Conservation (phyloP, 2,888 invertebrate species). For the Spatulosminthurus flaviceps region DNA sequence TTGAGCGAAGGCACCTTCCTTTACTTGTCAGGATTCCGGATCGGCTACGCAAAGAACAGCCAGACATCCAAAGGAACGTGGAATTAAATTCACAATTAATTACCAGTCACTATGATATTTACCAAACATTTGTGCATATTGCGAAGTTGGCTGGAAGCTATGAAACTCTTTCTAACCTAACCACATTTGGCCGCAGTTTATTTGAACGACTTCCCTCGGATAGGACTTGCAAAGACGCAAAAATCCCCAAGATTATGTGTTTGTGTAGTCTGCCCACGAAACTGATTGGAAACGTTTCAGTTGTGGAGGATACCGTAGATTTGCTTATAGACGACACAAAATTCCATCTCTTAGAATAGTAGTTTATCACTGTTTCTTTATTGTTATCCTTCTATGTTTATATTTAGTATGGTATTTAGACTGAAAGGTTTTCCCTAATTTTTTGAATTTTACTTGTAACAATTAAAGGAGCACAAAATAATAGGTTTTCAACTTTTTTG, state of each 20-base stretch:
- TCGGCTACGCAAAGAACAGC: conserved; percentile 34
- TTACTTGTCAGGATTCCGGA: conserved; percentile 50
- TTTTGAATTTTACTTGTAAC: no score
- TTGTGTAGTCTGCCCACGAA: neutral
- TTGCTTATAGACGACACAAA: no score
- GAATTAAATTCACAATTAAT: conserved; percentile 45
- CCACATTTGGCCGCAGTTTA: conserved; percentile 29
- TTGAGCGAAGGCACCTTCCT: conserved; percentile 51
- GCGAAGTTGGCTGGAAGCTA: neutral
- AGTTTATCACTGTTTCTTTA: no score
- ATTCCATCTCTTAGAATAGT: no score
- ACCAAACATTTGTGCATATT: conserved; percentile 51
- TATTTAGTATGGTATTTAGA: no score
- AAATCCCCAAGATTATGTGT: conserved; percentile 23
- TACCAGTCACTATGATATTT: conserved; percentile 53
- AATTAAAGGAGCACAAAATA: no score
- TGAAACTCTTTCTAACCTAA: neutral
- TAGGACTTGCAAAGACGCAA: conserved; percentile 48
- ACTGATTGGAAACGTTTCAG: no score
- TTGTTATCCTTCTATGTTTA: no score
- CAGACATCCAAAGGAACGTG: conserved; percentile 40
- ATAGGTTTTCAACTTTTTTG: no score
- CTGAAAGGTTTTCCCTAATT: no score
- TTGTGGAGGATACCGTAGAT: no score
- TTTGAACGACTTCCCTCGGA: no score